Evolutionary conservation across 2,113 vertebrate genomes (phyloP).

Genomic region (Cyrtonyx montezumae): DNA sequence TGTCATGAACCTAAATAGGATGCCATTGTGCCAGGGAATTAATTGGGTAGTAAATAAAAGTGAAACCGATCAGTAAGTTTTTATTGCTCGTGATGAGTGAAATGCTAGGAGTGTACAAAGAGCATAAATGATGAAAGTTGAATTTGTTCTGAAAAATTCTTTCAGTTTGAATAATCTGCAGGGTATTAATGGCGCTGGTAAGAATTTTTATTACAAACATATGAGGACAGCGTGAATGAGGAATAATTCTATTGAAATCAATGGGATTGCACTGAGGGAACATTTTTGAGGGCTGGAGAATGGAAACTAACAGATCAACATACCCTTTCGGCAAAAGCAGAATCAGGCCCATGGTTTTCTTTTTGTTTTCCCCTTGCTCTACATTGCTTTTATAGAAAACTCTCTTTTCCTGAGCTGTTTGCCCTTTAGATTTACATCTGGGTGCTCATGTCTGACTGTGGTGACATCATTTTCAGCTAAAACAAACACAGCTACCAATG

Average conservation of each 20-base stretch:
- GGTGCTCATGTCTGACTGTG: not conserved
- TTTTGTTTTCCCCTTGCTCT: not conserved
- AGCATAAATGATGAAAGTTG: conserved; percentile 33
- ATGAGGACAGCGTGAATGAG: conserved; percentile 45
- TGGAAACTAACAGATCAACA: conserved; percentile 8
- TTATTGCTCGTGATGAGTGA: conserved; percentile 56
- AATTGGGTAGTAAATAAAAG: conserved; percentile 63
- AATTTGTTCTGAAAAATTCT: conserved; percentile 42
- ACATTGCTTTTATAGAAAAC: not conserved
- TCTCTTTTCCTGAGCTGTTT: not conserved
- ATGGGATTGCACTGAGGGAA: not conserved
- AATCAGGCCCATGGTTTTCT: not conserved
- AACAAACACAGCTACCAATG: not conserved
- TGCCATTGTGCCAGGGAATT: conserved; percentile 18
- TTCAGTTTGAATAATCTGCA: conserved; percentile 43
- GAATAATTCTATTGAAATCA: conserved; percentile 41
- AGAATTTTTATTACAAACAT: conserved; percentile 65
- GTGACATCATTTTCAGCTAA: not conserved
- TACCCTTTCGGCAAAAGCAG: conserved; percentile 1
- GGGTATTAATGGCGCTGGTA: conserved; percentile 30
- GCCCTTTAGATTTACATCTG: not conserved
- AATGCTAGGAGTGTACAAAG: conserved; percentile 16
- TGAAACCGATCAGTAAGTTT: conserved; percentile 54
- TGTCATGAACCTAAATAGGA: conserved; percentile 34
- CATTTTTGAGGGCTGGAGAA: conserved; percentile 41